Evolutionary conservation across 2,797 vertebrate species (phyloP).

Genomic region (Schizopygopsis malacanthus): DNA sequence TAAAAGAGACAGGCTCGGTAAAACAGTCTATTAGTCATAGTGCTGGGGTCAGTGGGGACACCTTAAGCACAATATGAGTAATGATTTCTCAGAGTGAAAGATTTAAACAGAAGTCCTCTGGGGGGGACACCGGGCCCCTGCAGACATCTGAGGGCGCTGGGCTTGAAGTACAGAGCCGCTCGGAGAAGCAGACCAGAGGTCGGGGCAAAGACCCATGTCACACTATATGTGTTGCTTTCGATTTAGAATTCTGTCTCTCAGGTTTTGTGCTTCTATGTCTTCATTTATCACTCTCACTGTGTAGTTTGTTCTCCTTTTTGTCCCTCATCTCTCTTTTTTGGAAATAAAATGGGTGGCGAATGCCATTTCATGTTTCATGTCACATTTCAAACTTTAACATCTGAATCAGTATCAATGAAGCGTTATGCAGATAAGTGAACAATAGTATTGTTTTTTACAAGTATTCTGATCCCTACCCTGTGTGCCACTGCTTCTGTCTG

Average conservation of each 20-base stretch:
- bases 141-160: neutral
- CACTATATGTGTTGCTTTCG: neutral
- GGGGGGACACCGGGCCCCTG: neutral
- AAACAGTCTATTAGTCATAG: slow-evolving; percentile 38
- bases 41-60: slow-evolving; percentile 20
- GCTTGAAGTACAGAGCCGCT: neutral
- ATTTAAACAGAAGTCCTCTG: slow-evolving; percentile 10
- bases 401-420: neutral
- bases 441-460: neutral
- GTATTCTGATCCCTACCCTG: neutral
- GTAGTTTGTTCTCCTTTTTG: neutral
- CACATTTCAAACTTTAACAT: neutral
- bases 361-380: neutral
- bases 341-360: neutral
- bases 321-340: neutral
- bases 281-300: neutral
- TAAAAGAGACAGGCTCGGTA: slow-evolving; percentile 10
- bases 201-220: neutral
- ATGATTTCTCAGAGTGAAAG: slow-evolving; percentile 49
- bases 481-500: no score
- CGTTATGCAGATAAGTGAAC: neutral
- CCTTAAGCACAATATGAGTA: slow-evolving; percentile 39
- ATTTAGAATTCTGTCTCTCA: neutral
- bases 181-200: neutral
- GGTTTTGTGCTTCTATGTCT: neutral